Conservation (phyloP, 2,113 vertebrate genomes). For the Boleophthalmus pectinirostris region DNA sequence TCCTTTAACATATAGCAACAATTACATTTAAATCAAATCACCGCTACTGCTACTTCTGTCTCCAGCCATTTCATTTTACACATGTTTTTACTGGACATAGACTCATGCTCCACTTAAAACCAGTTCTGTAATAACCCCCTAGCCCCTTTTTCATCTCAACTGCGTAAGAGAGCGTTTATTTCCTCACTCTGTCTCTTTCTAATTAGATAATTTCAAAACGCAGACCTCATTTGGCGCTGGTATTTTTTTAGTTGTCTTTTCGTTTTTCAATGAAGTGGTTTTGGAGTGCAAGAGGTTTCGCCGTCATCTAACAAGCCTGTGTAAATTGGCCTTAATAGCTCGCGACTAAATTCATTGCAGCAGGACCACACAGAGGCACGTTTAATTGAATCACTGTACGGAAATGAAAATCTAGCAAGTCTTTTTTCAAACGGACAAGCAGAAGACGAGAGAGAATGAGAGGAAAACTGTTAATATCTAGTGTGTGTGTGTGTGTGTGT, state of each 20-base stretch:
- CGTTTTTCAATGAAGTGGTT: slow-evolving; percentile 50
- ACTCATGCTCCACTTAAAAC: neutral
- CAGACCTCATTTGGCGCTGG: slow-evolving; percentile 23
- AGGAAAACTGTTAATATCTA: slow-evolving; percentile 19
- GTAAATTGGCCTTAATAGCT: slow-evolving; percentile 45
- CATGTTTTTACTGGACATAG: neutral
- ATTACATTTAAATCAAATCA: slow-evolving; percentile 67
- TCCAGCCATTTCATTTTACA: too few species aligned
- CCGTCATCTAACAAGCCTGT: slow-evolving; percentile 20
- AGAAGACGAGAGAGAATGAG: neutral
- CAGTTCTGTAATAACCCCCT: neutral
- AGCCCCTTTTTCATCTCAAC: neutral
- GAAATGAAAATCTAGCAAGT: slow-evolving; percentile 25
- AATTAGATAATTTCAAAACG: slow-evolving; percentile 42
- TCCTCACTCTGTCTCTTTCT: slow-evolving; percentile 17
- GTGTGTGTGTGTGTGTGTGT: neutral
- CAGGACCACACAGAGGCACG: slow-evolving; percentile 48
- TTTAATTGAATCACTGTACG: slow-evolving; percentile 49
- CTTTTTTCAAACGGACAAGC: slow-evolving; percentile 7
- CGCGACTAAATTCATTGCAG: slow-evolving; percentile 26
- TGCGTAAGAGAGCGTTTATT: slow-evolving; percentile 23
- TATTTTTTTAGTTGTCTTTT: slow-evolving; percentile 38
- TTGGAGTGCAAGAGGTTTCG: slow-evolving; percentile 28
- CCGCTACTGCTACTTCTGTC: neutral
- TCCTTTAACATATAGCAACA: slow-evolving; percentile 53